Conservation (phyloP, 1,140 invertebrate genomes). For the Dysdera silvatica region DNA sequence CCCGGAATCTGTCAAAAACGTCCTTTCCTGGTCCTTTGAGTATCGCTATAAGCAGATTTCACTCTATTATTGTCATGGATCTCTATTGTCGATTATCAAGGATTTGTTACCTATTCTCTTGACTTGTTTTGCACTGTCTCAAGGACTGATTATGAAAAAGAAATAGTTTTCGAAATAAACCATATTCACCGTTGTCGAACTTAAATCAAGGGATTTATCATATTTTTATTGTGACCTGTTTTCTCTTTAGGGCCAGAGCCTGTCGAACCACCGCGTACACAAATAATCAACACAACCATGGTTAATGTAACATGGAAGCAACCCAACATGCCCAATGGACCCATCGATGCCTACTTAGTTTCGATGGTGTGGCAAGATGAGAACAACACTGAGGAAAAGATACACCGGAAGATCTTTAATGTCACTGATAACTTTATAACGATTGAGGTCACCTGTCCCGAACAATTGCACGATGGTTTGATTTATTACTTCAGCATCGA, state of each 20-base stretch:
- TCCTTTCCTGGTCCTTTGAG: too few relatives aligned
- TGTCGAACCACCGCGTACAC: background rate
- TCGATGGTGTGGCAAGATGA: background rate
- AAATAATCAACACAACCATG: background rate
- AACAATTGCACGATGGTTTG: background rate
- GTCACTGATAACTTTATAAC: background rate
- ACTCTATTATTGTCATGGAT: too few relatives aligned
- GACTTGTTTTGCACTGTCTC: too few relatives aligned
- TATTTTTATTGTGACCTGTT: background rate
- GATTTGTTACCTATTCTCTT: too few relatives aligned
- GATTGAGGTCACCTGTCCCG: background rate
- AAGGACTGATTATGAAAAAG: too few relatives aligned
- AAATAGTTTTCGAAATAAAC: too few relatives aligned
- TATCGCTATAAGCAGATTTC: too few relatives aligned
- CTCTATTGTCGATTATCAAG: too few relatives aligned
- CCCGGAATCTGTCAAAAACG: too few relatives aligned
- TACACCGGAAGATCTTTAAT: too few relatives aligned
- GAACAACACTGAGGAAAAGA: background rate
- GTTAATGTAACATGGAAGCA: constrained; percentile 19
- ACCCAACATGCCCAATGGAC: constrained; percentile 18
- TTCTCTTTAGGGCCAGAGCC: constrained; percentile 9
- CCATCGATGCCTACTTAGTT: constrained; percentile 11
- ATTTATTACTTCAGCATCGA: background rate
- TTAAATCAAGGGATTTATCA: too few relatives aligned
- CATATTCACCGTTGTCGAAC: too few relatives aligned